phyloP scores from a whole-genome alignment of 2,113 vertebrate genomes.

The Sinocyclocheilus maitianheensis region DNA sequence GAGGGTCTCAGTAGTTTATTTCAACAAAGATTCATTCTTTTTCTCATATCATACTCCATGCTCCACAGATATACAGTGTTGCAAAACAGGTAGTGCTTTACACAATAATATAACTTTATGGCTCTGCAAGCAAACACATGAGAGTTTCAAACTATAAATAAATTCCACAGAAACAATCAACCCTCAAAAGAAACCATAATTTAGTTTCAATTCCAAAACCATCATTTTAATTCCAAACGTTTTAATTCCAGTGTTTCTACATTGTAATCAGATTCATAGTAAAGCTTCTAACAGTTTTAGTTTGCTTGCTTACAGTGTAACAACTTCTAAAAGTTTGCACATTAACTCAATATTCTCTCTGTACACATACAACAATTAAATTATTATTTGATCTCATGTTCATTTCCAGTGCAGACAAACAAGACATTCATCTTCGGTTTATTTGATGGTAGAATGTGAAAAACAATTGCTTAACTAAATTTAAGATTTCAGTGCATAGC shows the following conservation, averaged over 20 bases:
- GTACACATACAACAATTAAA: background rate
- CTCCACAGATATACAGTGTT: constrained; percentile 1
- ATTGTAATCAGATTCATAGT: background rate
- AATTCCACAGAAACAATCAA: background rate
- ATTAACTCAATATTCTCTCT: constrained; percentile 15
- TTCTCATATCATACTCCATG: background rate
- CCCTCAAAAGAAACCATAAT: background rate
- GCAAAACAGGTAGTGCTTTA: constrained; percentile 15
- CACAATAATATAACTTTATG: background rate
- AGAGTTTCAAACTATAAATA: background rate
- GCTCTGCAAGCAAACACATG: background rate
- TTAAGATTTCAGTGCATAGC: constrained; percentile 21
- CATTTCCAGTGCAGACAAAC: constrained; percentile 8
- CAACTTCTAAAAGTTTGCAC: background rate
- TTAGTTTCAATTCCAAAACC: background rate
- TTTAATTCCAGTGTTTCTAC: background rate
- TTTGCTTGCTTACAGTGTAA: background rate
- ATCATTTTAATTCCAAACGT: background rate
- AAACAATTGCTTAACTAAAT: constrained; percentile 18
- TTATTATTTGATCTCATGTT: background rate
- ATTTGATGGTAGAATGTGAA: background rate
- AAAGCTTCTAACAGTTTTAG: background rate
- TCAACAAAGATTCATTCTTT: constrained; percentile 16
- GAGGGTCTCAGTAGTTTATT: background rate
- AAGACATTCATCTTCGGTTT: constrained; percentile 6